Evolutionary conservation across 2,113 vertebrate species (phyloP), one percentile per base, ranked within the genome.

Genomic region (Murina feae): DNA sequence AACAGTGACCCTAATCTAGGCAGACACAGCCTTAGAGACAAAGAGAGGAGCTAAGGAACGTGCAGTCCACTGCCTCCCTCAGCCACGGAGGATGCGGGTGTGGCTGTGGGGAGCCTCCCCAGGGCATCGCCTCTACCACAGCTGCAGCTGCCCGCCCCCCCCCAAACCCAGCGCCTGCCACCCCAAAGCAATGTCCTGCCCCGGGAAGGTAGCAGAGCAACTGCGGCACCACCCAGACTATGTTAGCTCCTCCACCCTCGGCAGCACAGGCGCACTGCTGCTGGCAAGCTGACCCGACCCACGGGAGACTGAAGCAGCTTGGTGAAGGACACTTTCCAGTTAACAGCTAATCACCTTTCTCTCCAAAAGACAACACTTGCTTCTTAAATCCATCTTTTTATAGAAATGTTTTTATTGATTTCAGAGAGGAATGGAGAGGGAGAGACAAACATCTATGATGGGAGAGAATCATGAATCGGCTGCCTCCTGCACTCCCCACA

Each of bases 1-100:
- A 95, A 96, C 89, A 96, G 25, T 60, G 47, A 79, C 55, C 83
- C 78, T 44, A 75, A 72, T 66, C 74, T 21, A 92, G 79, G 58
- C 86, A 88, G 85, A 84, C 89, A 89, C 66, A 88, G 55, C n/a
- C 55, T 80, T 28, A 20, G 21, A 28, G 39, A 84, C 82, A 85
- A 72, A 91, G 66, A 76, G 49, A 87, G 47, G 4, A 25, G 44
- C 39, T 74, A 30, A 94, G 93, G 90, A 76, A 53, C 86, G 11
- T 4, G 80, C 0, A 2, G 68, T 4, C 44, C 6, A 23, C 5
- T 25, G 74, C 89, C 92, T 89, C 95, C 91, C 95, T 94, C 86
- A 89, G 78, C 21, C n/a, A 35, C 9, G 53, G 37, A 74, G 80
- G 94, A 83, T 89, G 25, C 2, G 28, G 86, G 84, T 20, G 58